Evolutionary conservation across 2,113 vertebrate species (phyloP), one percentile per base, ranked within the genome.

Genomic region (Neolamprologus longior): DNA sequence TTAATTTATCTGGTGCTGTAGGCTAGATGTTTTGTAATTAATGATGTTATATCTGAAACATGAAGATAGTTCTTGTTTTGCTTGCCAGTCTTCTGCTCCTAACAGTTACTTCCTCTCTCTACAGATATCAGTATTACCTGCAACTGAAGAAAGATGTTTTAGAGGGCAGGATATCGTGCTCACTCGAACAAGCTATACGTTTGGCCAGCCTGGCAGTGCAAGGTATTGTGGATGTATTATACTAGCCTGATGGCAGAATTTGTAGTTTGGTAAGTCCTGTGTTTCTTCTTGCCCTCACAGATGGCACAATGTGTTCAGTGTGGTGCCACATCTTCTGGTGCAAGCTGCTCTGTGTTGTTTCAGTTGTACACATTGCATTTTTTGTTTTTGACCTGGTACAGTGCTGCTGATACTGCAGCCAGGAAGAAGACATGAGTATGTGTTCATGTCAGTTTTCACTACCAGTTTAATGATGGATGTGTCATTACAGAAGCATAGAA

Each of bases 91-190:
- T 8, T 26, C 24, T 26, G 35, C n/a, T 80, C 11, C 81, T 7
- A 81, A 80, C 26, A 13, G 10, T 21, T n/a, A 8, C n/a, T 66
- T 15, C 71, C 33, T 82, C n/a, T 66, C 68, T 11, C 12, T 78
- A 55, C 95, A 99, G 98, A 95, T 99, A 99, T 96, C 99, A 99
- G 97, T 99, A 99, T 98, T 99, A 99, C 89, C 96, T 99, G 40
- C 98, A 99, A 82, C 91, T 99, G 92, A 99, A 99, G 96, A 99
- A 99, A 93, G 98, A 99, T 91, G 96, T 99, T 94, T 96, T 99
- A 94, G 99, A 99, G 90, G 98, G 98, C 83, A 97, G 95, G 93
- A 98, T 99, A 96, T 97, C 98, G 78, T 99, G 98, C 94, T 97
- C 97, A 1, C 93, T 99, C 84, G 98, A 99, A 84, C 98, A 99